Base-by-base conservation (phyloP, 2,113 vertebrate species). In the Melospiza melodia region DNA sequence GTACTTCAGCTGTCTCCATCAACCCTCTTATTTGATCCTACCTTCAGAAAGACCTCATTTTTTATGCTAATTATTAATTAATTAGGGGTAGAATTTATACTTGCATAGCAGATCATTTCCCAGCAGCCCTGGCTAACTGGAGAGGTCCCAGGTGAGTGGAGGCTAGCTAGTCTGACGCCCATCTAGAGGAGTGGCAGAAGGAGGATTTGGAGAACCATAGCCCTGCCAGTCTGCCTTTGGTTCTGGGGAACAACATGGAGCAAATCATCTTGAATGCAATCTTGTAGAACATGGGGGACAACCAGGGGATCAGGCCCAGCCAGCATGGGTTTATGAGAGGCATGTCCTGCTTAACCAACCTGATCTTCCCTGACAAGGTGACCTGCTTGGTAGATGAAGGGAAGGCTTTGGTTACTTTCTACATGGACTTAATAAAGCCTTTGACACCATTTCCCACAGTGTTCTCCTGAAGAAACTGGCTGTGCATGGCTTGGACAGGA, bases 101-200 rank as follows among this genome's bases (percentile, higher is more conserved):
- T 71, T 79, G 18, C 41, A 41, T 14, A 37, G 37, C 21, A 84
- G 54, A 49, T 49, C 1, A 43, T 37, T 55, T 90, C 65, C 25
- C 41, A 67, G 39, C 62, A 54, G 19, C 20, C 11, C 28, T n/a
- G 46, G 23, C 23, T 82, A 24, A 51, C 5, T 28, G 33, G 23
- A 52, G 61, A 52, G 46, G 15, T 46, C 46, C 28, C 54, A n/a
- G 39, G 16, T 61, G 54, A 39, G 15, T 8, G 7, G 7, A 54
- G 8, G 12, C 12, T 52, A 39, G 13, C 28, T 19, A 39, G 8
- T 21, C 9, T 24, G 15, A 59, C 0, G 0, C 23, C 9, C 33
- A 30, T 46, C 77, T 51, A 1, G 19, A 23, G 39, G 37, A 67
- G 39, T 3, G 33, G 28, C 46, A 61, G 28, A 46, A 52, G 13